Percentiles rank a stretch among this genome's conserved stretches.
These are phyloP conservation scores for Hirtodrosophila trivittata DNA, from an alignment of 2,888 invertebrate species.

Conservation along the genomic window DNA sequence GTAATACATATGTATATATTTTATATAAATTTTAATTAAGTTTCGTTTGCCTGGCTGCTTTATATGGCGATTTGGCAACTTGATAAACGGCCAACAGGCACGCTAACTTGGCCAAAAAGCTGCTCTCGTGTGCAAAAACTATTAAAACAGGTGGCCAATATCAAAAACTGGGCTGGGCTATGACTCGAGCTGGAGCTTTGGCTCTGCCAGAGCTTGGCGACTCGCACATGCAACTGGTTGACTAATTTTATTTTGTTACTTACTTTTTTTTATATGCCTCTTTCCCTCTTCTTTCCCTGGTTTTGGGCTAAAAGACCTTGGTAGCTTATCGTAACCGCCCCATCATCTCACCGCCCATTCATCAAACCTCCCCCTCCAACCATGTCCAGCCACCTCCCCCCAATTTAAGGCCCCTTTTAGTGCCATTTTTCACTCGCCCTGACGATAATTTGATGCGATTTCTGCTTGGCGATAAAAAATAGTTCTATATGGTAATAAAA, in stretches of 20 bases:
- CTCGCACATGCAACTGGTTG: conserved; percentile 65
- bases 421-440: conserved; percentile 12
- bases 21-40: conserved; percentile 64
- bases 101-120: conserved; percentile 71
- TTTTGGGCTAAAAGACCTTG: conserved; percentile 3
- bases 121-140: conserved; percentile 56
- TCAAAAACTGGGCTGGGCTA: conserved; percentile 11
- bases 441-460: conserved; percentile 57
- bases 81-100: conserved; percentile 59
- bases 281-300: not conserved
- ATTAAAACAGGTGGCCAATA: conserved; percentile 75
- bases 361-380: not conserved
- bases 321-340: conserved; percentile 34
- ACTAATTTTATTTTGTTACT: conserved; percentile 53
- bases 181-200: conserved; percentile 2
- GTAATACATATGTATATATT: too few relatives aligned
- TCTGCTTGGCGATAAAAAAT: conserved; percentile 66
- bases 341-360: conserved; percentile 12
- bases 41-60: conserved; percentile 36
- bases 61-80: conserved; percentile 47
- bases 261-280: not conserved
- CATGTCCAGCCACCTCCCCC: not conserved
- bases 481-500: conserved; percentile 76
- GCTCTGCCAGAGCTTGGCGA: not conserved
- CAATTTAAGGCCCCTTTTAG: conserved; percentile 9